Percentiles rank a stretch among this genome's conserved stretches.
phyloP scores from a whole-genome alignment of 1,140 invertebrate species.

The Hydropsyche tenuis region DNA sequence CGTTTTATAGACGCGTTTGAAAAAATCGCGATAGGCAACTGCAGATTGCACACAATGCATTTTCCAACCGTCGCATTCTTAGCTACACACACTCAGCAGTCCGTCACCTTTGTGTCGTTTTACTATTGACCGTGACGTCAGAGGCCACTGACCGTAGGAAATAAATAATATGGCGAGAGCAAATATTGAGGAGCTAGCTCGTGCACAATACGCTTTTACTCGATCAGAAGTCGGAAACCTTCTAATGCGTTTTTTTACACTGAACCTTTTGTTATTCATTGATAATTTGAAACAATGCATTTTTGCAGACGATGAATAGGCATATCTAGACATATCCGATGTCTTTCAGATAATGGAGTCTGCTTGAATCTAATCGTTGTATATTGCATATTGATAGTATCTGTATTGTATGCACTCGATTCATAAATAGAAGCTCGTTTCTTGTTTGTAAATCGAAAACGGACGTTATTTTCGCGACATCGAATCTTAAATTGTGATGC shows the following conservation, averaged over 20 bases:
- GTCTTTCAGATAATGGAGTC: too few relatives aligned
- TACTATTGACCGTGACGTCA: conserved; percentile 40
- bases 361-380: too few relatives aligned
- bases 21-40: not conserved
- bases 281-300: too few relatives aligned
- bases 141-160: conserved; percentile 34
- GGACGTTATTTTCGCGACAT: too few relatives aligned
- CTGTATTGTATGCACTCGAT: too few relatives aligned
- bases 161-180: conserved; percentile 32
- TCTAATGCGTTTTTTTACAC: not conserved
- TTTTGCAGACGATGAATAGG: not conserved
- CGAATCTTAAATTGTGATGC: too few relatives aligned
- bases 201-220: not conserved
- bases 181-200: conserved; percentile 37
- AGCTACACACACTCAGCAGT: conserved; percentile 19
- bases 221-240: not conserved
- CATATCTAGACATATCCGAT: too few relatives aligned
- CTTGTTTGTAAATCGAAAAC: not conserved
- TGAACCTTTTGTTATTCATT: not conserved
- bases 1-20: not conserved
- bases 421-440: not conserved
- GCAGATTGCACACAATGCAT: too few relatives aligned
- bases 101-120: conserved; percentile 35
- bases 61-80: conserved; percentile 10
- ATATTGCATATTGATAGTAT: too few relatives aligned